These are phyloP conservation scores for Lasioglossum oenotherae DNA, from an alignment of 2,888 invertebrate genomes.

Conservation along the genomic window DNA sequence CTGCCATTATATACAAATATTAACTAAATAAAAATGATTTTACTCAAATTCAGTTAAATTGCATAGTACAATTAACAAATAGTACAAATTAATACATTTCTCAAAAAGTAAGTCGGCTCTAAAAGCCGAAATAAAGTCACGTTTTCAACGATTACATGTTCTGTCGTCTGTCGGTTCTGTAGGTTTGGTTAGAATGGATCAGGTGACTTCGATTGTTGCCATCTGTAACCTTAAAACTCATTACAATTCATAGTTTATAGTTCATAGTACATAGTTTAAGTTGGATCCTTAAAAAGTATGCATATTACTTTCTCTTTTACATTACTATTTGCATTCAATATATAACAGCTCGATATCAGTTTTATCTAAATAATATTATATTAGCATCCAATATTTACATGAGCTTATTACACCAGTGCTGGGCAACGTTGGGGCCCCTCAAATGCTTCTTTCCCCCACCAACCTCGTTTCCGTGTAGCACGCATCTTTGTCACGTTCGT, in stretches of 20 bases:
- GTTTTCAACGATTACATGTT: slow-evolving; percentile 3
- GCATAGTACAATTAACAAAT: neutral
- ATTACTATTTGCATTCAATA: neutral
- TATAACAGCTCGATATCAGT: neutral
- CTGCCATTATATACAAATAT: slow-evolving; percentile 66
- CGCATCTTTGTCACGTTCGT: too few species aligned
- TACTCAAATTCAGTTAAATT: neutral
- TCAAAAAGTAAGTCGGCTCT: neutral
- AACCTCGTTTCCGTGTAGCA: too few species aligned
- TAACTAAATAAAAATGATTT: neutral
- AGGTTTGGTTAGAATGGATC: slow-evolving; percentile 8
- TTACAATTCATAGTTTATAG: neutral
- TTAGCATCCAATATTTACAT: neutral
- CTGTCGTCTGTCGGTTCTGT: neutral
- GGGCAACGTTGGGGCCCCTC: too few species aligned
- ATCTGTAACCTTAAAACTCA: neutral
- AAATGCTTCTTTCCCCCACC: too few species aligned
- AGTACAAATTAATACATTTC: neutral
- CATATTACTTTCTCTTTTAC: neutral
- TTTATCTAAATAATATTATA: neutral
- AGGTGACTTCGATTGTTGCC: neutral
- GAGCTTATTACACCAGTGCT: neutral
- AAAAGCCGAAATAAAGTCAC: neutral
- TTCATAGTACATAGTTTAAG: neutral
- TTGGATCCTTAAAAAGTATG: neutral